Conservation (phyloP, 37 sponge, comb jelly and placozoan genomes). For the Lycopodina hypogea region DNA sequence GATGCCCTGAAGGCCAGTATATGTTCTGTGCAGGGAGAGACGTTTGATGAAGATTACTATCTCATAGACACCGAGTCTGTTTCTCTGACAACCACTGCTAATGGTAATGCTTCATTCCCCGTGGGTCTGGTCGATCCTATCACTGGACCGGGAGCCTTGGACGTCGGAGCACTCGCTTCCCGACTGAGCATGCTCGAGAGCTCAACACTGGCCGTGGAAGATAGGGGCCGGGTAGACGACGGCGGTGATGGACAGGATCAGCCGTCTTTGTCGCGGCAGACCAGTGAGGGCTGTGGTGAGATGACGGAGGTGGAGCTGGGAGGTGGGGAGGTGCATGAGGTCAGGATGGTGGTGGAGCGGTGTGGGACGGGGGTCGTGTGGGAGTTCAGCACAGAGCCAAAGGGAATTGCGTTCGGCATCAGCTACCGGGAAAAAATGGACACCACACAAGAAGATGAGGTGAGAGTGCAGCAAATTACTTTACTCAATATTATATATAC, state of each 20-base stretch:
- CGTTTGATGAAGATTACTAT: slow-evolving; percentile 30
- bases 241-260: background rate
- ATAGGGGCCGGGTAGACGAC: background rate
- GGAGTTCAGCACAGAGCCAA: slow-evolving; percentile 79
- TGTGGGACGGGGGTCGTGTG: slow-evolving; percentile 49
- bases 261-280: no score
- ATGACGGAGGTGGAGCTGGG: slow-evolving; percentile 38
- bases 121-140: slow-evolving; percentile 49
- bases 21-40: slow-evolving; percentile 10
- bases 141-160: slow-evolving; percentile 4
- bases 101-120: slow-evolving; percentile 22
- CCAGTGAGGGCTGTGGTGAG: background rate
- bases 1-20: background rate
- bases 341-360: slow-evolving; percentile 42
- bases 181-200: slow-evolving; percentile 55
- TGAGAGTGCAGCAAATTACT: slow-evolving; percentile 10
- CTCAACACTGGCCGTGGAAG: background rate
- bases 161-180: slow-evolving; percentile 48
- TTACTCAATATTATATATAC: no score
- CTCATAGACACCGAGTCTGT: slow-evolving; percentile 25
- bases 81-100: background rate
- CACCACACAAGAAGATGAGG: slow-evolving; percentile 18
- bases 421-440: slow-evolving; percentile 17
- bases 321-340: slow-evolving; percentile 61
- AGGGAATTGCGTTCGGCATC: slow-evolving; percentile 74